These are phyloP conservation scores for Zoanthus sansibaricus DNA, from an alignment of 92 coral and sea anemone species.

Conservation along the genomic window DNA sequence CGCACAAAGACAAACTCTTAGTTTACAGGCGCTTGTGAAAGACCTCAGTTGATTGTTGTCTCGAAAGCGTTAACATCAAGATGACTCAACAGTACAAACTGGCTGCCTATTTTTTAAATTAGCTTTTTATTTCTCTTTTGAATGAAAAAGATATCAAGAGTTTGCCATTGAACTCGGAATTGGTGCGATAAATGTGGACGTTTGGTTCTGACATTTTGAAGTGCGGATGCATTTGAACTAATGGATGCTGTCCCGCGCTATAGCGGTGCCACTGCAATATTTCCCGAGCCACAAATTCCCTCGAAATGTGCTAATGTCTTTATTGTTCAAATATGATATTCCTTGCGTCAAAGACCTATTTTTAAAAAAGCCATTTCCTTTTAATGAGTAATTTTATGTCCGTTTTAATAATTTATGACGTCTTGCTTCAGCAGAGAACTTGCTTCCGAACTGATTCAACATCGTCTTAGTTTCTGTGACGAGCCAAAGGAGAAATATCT, in stretches of 20 bases:
- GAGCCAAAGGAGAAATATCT: background rate
- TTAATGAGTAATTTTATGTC: background rate
- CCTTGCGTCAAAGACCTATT: background rate
- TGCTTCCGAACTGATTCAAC: background rate
- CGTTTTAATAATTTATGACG: too few relatives aligned
- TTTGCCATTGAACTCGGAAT: constrained; percentile 6
- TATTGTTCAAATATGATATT: constrained; percentile 26
- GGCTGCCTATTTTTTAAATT: background rate
- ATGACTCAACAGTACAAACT: background rate
- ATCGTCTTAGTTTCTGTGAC: background rate
- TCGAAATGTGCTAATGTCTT: constrained; percentile 7
- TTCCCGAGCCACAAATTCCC: background rate
- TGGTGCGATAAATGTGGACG: background rate
- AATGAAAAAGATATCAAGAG: constrained; percentile 12
- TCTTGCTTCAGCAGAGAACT: background rate
- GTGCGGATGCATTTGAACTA: constrained; percentile 10
- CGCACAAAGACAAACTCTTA: background rate
- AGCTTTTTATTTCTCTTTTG: constrained; percentile 31
- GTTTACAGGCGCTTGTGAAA: background rate
- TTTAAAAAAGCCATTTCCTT: background rate
- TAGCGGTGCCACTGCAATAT: constrained; percentile 25
- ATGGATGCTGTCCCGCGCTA: background rate
- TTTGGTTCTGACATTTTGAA: constrained; percentile 20
- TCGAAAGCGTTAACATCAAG: background rate
- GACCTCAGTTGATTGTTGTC: background rate